These are phyloP conservation scores for Liopterus haemorrhoidalis DNA, from an alignment of 2,888 invertebrate genomes.

Conservation along the genomic window DNA sequence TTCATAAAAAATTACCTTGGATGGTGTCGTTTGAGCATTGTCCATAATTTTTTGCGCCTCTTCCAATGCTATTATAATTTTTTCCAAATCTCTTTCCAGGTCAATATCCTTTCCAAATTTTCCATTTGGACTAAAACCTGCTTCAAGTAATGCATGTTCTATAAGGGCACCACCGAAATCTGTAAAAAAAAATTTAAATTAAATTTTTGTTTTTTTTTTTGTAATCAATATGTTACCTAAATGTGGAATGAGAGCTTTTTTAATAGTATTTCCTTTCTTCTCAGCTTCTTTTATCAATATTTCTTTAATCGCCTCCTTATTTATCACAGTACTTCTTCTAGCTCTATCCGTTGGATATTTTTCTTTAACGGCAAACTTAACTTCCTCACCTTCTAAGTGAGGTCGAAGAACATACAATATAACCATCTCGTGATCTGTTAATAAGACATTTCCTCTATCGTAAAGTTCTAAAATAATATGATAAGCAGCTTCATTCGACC, in stretches of 20 bases:
- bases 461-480: slow-evolving; percentile 94
- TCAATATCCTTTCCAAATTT: slow-evolving; percentile 64
- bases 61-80: slow-evolving; percentile 59
- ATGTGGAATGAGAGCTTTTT: slow-evolving; percentile 74
- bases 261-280: slow-evolving; percentile 71
- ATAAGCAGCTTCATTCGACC: slow-evolving; percentile 85
- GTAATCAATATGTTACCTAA: slow-evolving; percentile 51
- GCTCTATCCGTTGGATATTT: slow-evolving; percentile 80
- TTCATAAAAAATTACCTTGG: slow-evolving; percentile 48
- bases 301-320: slow-evolving; percentile 51
- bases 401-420: slow-evolving; percentile 92
- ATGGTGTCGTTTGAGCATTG: slow-evolving; percentile 48
- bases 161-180: slow-evolving; percentile 89
- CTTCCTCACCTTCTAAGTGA: slow-evolving; percentile 84
- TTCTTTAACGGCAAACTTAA: slow-evolving; percentile 87
- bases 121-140: slow-evolving; percentile 57
- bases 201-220: slow-evolving; percentile 5
- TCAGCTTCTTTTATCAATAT: slow-evolving; percentile 56
- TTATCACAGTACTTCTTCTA: slow-evolving; percentile 55
- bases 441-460: slow-evolving; percentile 90
- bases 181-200: slow-evolving; percentile 37
- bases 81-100: slow-evolving; percentile 54
- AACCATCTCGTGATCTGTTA: slow-evolving; percentile 84
- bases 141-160: slow-evolving; percentile 77
- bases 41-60: slow-evolving; percentile 63